phyloP scores from a whole-genome alignment of 2,113 vertebrate genomes.

The Suricata suricatta region DNA sequence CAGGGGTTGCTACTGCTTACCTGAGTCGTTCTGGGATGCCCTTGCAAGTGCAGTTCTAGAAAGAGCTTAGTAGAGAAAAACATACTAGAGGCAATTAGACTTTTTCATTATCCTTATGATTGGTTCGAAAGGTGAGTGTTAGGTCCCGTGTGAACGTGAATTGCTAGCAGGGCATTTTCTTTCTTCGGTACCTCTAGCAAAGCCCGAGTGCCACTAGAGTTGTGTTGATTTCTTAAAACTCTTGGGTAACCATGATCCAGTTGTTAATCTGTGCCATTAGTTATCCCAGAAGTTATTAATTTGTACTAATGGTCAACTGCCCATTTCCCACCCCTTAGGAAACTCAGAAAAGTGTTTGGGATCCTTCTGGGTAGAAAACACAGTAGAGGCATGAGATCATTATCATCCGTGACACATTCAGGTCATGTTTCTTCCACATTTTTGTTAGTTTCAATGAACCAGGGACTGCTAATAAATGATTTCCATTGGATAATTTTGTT shows the following conservation, averaged over 20 bases:
- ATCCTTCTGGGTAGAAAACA: slow-evolving; percentile 81
- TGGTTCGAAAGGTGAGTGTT: neutral
- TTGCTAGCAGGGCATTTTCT: neutral
- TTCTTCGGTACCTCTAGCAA: neutral
- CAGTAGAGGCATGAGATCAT: slow-evolving; percentile 81
- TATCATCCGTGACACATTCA: slow-evolving; percentile 83
- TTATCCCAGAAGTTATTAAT: slow-evolving; percentile 63
- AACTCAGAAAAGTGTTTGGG: slow-evolving; percentile 75
- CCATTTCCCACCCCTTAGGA: slow-evolving; percentile 77
- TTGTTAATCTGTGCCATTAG: neutral
- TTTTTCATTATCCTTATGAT: neutral
- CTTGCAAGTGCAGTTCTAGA: neutral
- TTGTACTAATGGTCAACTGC: slow-evolving; percentile 66
- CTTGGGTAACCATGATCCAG: neutral
- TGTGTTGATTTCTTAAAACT: slow-evolving; percentile 46
- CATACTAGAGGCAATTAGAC: neutral
- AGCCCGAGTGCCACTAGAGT: neutral
- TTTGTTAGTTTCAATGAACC: slow-evolving; percentile 86
- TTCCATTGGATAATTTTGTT: slow-evolving; percentile 86
- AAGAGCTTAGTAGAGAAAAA: neutral
- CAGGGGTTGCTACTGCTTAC: neutral
- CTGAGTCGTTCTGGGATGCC: neutral
- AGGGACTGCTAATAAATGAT: slow-evolving; percentile 85
- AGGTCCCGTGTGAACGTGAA: neutral
- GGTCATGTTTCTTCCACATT: slow-evolving; percentile 85